phyloP scores from a whole-genome alignment of 2,888 invertebrate genomes.

The Lochmaea capreae region DNA sequence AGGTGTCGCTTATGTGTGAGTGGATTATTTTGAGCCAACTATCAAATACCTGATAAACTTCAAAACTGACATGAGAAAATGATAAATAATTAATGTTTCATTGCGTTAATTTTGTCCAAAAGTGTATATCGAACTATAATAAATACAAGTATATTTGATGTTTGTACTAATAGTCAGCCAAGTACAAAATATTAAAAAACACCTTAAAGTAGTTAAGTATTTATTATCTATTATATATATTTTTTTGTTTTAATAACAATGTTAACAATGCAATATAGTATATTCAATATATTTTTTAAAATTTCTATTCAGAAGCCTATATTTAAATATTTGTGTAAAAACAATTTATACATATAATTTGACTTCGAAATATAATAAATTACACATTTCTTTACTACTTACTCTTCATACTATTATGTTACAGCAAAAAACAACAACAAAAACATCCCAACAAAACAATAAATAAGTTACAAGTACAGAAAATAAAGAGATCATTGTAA shows the following conservation, averaged over 20 bases:
- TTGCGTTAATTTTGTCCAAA: no score
- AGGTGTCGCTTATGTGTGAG: no score
- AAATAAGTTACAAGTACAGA: conserved; percentile 27
- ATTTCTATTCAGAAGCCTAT: conserved; percentile 50
- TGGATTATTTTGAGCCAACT: no score
- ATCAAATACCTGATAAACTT: no score
- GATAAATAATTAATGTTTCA: no score
- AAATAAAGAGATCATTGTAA: conserved; percentile 25
- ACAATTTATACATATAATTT: conserved; percentile 53
- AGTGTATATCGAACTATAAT: no score
- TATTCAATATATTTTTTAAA: conserved; percentile 54
- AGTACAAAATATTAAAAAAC: not conserved
- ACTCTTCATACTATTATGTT: conserved; percentile 27
- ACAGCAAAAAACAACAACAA: conserved; percentile 42
- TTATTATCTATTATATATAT: conserved; percentile 57
- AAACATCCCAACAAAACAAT: conserved; percentile 48
- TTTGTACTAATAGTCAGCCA: no score
- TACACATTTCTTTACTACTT: conserved; percentile 33
- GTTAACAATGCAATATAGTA: conserved; percentile 59
- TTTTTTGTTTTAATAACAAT: conserved; percentile 53
- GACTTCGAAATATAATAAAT: conserved; percentile 47
- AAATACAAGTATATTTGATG: no score
- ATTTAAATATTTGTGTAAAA: conserved; percentile 50
- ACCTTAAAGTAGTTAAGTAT: conserved; percentile 28
- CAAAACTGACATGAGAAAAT: no score